Conservation (phyloP, 2,797 vertebrate species). For the Kryptopterus vitreolus region DNA sequence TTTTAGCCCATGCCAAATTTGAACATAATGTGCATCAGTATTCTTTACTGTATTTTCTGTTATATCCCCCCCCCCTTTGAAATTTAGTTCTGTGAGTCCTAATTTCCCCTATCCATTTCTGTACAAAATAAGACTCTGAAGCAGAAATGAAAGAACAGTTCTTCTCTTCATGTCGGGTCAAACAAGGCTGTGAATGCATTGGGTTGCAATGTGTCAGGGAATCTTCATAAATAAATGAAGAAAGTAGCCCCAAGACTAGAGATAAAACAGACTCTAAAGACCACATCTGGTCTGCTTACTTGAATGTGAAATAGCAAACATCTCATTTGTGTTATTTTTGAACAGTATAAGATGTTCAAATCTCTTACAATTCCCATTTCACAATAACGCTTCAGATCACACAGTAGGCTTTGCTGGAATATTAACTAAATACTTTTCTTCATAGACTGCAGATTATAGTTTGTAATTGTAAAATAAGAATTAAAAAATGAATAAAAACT, state of each 20-base stretch:
- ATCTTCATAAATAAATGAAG: constrained; percentile 49
- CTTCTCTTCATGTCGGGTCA: constrained; percentile 34
- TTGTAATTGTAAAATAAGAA: too few relatives aligned
- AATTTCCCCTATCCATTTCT: not conserved
- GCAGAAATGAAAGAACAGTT: constrained; percentile 27
- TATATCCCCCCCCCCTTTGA: not conserved
- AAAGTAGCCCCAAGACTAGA: constrained; percentile 30
- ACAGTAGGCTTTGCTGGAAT: constrained; percentile 11
- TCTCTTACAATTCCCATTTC: constrained; percentile 1
- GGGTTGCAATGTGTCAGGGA: constrained; percentile 41
- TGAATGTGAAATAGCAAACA: constrained; percentile 39
- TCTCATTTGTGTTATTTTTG: constrained; percentile 41
- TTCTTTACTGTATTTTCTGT: not conserved
- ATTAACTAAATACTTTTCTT: too few relatives aligned
- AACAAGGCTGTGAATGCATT: constrained; percentile 44
- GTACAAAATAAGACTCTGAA: not conserved
- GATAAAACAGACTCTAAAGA: constrained; percentile 52
- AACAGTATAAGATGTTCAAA: not conserved
- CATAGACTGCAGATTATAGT: not conserved
- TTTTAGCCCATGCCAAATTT: not conserved
- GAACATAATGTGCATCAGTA: not conserved
- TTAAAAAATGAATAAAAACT: not conserved
- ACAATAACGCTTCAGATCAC: constrained; percentile 7
- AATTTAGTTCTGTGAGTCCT: not conserved
- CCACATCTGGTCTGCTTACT: constrained; percentile 27